Conservation (phyloP, 92 coral and sea anemone species). For the Bergia sp. region DNA sequence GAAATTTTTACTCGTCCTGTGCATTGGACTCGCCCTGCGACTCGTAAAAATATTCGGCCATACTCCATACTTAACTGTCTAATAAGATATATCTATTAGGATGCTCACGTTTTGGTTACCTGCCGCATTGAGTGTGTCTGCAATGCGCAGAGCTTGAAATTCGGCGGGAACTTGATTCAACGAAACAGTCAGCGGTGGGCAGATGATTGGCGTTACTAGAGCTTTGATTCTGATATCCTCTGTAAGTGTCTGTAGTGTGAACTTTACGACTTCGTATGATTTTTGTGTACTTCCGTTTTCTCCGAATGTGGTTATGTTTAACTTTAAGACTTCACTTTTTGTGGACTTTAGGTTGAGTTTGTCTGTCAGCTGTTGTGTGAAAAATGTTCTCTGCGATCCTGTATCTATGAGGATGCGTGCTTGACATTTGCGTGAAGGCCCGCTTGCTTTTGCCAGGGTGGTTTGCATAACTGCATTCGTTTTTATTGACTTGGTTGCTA, state of each 20-base stretch:
- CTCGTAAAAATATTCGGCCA: no score
- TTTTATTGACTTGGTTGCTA: no score
- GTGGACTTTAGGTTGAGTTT: conserved; percentile 47
- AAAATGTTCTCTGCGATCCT: conserved; percentile 24
- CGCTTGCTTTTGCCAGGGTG: no score
- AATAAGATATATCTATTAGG: no score
- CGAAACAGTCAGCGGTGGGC: conserved; percentile 46
- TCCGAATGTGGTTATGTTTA: conserved; percentile 61
- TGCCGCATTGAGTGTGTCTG: conserved; percentile 26
- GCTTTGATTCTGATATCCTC: conserved; percentile 51
- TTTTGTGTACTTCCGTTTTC: conserved; percentile 1
- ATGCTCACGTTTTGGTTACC: no score
- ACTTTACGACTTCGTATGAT: conserved; percentile 48
- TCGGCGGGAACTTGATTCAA: conserved; percentile 36
- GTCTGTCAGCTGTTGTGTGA: conserved; percentile 66
- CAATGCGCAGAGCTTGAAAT: conserved; percentile 29
- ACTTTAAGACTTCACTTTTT: conserved; percentile 49
- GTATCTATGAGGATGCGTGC: no score
- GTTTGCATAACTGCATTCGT: no score
- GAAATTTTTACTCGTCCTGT: no score
- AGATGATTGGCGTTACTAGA: conserved; percentile 60
- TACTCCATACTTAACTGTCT: no score
- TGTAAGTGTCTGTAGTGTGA: conserved; percentile 47
- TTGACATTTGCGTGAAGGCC: no score
- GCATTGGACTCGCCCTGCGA: no score